Conservation (phyloP, 2,113 vertebrate genomes). For the Caranx ignobilis region DNA sequence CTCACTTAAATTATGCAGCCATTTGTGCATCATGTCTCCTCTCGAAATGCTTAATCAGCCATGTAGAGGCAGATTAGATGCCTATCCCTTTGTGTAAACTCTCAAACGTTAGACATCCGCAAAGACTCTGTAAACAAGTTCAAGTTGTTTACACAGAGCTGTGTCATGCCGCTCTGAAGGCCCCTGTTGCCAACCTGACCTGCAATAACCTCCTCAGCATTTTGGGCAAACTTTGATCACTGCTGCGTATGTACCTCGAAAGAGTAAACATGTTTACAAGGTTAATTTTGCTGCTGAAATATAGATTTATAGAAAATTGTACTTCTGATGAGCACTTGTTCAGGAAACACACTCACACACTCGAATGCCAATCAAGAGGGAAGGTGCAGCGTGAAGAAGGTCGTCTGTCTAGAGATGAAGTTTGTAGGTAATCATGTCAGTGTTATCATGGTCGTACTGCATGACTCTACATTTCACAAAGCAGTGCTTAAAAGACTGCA, state of each 20-base stretch:
- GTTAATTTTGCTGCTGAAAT: constrained; percentile 24
- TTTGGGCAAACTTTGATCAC: constrained; percentile 38
- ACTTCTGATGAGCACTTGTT: background rate
- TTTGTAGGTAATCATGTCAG: constrained; percentile 66
- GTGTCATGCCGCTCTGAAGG: constrained; percentile 47
- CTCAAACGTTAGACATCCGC: constrained; percentile 8
- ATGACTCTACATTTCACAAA: constrained; percentile 32
- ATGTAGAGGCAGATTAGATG: constrained; percentile 13
- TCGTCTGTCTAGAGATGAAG: constrained; percentile 10
- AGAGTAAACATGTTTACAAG: constrained; percentile 70
- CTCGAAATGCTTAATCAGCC: constrained; percentile 33
- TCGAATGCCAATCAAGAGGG: constrained; percentile 3
- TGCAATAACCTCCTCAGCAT: constrained; percentile 34
- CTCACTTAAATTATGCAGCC: constrained; percentile 3
- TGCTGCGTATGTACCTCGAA: constrained; percentile 26
- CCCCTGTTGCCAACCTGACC: constrained; percentile 55
- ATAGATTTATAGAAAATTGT: constrained; percentile 7
- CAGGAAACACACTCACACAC: background rate
- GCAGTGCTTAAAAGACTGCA: constrained; percentile 43
- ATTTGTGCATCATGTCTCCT: constrained; percentile 13
- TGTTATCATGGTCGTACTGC: constrained; percentile 29
- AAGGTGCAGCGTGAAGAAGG: background rate
- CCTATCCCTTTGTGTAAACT: constrained; percentile 31
- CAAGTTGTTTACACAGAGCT: constrained; percentile 57
- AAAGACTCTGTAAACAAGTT: constrained; percentile 52